phyloP scores from a whole-genome alignment of 2,888 invertebrate genomes.

The Pardosa pseudoannulata region DNA sequence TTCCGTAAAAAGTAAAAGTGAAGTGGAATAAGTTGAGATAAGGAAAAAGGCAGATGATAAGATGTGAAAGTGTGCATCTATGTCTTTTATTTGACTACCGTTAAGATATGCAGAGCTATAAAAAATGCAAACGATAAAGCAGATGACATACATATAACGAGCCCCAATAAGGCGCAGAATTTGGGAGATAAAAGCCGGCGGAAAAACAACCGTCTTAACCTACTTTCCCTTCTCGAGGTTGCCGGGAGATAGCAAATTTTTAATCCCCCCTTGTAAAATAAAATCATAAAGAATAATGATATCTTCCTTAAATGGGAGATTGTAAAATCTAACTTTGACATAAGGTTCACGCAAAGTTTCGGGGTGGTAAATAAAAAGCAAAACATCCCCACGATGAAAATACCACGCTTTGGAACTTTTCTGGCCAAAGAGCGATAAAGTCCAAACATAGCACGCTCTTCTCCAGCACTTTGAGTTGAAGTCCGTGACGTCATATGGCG shows the following conservation, averaged over 20 bases:
- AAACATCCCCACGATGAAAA: too few relatives aligned
- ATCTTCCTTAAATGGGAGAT: too few relatives aligned
- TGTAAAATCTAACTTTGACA: too few relatives aligned
- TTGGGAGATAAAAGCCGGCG: not conserved
- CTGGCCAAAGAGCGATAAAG: not conserved
- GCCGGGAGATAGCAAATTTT: too few relatives aligned
- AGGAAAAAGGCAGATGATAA: not conserved
- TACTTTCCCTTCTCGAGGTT: not conserved
- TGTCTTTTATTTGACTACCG: not conserved
- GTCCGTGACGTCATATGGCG: slow-evolving; percentile 24
- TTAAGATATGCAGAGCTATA: not conserved
- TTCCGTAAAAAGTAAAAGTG: too few relatives aligned
- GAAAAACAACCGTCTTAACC: not conserved
- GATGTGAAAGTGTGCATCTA: not conserved
- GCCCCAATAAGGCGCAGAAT: too few relatives aligned
- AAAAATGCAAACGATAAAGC: not conserved
- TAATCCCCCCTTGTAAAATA: too few relatives aligned
- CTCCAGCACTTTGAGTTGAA: not conserved
- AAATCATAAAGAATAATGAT: too few relatives aligned
- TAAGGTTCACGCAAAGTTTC: too few relatives aligned
- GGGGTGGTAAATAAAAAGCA: too few relatives aligned
- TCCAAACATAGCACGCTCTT: not conserved
- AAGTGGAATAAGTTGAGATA: too few relatives aligned
- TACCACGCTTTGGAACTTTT: too few relatives aligned
- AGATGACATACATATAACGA: not conserved